Percentiles rank a stretch among this genome's conserved stretches.
phyloP scores from a whole-genome alignment of 1,140 invertebrate genomes.

The Palaemon carinicauda region DNA sequence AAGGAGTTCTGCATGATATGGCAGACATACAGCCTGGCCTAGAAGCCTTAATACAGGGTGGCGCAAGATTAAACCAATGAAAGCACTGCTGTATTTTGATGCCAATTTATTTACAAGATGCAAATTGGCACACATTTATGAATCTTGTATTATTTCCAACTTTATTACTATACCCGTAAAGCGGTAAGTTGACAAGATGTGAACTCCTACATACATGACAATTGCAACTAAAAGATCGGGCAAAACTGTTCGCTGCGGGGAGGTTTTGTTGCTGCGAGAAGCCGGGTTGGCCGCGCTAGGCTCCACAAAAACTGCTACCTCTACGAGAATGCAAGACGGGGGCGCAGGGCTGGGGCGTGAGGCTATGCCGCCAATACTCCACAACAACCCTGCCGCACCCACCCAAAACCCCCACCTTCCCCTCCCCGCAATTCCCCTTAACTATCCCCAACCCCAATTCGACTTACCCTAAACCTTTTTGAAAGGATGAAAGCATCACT shows the following conservation, averaged over 20 bases:
- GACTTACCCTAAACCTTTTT: no score
- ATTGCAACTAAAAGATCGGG: constrained; percentile 7
- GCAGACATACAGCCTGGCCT: constrained; percentile 50
- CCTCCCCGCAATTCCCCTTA: neutral
- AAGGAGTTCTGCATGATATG: constrained; percentile 48
- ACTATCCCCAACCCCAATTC: no score
- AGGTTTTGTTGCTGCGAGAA: constrained; percentile 45
- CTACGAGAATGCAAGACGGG: constrained; percentile 48
- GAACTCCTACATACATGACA: neutral
- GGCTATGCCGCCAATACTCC: constrained; percentile 30
- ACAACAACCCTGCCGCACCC: neutral
- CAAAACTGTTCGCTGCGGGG: constrained; percentile 20
- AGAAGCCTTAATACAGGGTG: constrained; percentile 50
- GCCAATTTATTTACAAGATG: neutral
- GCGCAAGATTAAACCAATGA: constrained; percentile 11
- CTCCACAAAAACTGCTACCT: constrained; percentile 54
- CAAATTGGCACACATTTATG: neutral
- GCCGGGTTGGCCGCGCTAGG: constrained; percentile 40
- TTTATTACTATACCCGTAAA: neutral
- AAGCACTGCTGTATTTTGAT: neutral
- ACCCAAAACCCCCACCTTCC: neutral
- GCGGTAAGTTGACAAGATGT: no score
- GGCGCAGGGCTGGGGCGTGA: constrained; percentile 29
- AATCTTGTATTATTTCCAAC: neutral
- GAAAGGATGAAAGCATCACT: no score